Conservation (phyloP, 2,797 vertebrate species). For the Alfaro cultratus region DNA sequence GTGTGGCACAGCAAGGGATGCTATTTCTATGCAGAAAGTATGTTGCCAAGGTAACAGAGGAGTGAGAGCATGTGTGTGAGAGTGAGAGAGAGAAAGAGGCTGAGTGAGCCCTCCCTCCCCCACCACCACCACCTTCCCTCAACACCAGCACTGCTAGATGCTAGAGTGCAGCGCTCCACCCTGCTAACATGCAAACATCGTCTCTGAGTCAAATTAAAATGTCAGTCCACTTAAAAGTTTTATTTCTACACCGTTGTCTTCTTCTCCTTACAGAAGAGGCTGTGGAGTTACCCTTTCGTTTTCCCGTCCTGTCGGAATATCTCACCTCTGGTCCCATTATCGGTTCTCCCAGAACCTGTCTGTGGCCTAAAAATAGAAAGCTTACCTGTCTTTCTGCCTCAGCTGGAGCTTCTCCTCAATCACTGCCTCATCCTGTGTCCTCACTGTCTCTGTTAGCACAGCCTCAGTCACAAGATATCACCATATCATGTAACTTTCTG, state of each 20-base stretch:
- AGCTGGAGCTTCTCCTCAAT: conserved; percentile 7
- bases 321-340: conserved; percentile 51
- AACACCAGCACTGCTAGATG: conserved; percentile 70
- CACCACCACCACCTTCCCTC: conserved; percentile 31
- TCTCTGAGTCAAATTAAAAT: conserved; percentile 40
- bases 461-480: not conserved
- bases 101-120: conserved; percentile 48
- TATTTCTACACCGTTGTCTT: conserved; percentile 32
- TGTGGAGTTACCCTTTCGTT: conserved; percentile 29
- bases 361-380: conserved; percentile 55
- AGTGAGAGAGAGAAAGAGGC: conserved; percentile 35
- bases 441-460: conserved; percentile 25
- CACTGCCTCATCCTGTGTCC: conserved; percentile 14
- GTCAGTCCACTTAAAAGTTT: conserved; percentile 13
- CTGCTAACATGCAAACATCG: conserved; percentile 40
- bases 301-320: conserved; percentile 19
- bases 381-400: conserved; percentile 30
- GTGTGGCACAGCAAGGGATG: conserved; percentile 70
- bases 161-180: conserved; percentile 53
- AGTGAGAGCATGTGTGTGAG: conserved; percentile 56
- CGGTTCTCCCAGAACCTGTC: conserved; percentile 30
- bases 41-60: conserved; percentile 86
- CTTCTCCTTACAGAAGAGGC: not conserved
- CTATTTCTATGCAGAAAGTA: conserved; percentile 85
- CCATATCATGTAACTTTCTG: not conserved